A percentile compares a stretch with the other conserved stretches of the same genome.
Conservation (phyloP, 2,797 vertebrate genomes). For the Glyptemys insculpta region DNA sequence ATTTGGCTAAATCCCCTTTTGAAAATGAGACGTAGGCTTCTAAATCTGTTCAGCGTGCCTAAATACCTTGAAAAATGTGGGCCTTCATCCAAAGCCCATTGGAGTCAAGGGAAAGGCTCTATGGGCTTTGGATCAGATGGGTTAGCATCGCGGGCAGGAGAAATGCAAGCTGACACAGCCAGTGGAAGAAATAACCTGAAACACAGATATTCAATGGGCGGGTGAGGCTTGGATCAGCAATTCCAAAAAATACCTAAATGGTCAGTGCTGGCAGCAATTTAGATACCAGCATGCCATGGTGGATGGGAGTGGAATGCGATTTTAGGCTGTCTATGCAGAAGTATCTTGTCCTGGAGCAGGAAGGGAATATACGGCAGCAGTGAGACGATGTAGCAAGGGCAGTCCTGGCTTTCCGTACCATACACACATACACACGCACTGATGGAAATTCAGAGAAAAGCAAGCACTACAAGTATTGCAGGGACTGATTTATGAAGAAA, state of each 20-base stretch:
- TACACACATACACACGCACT: accelerated
- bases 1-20: not conserved
- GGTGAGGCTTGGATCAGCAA: not conserved
- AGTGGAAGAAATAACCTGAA: not conserved
- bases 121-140: not conserved
- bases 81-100: not conserved
- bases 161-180: not conserved
- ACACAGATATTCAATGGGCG: not conserved
- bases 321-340: not conserved
- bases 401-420: not conserved
- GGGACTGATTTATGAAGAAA: not conserved
- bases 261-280: not conserved
- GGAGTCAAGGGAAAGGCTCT: not conserved
- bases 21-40: not conserved
- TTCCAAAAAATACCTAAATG: accelerated
- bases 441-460: not conserved
- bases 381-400: not conserved
- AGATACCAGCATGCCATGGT: not conserved
- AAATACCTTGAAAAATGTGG: not conserved
- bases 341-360: not conserved
- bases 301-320: not conserved
- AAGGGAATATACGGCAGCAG: not conserved
- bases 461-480: not conserved
- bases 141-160: not conserved
- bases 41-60: not conserved